Evolutionary conservation across 2,113 vertebrate species (phyloP).

Genomic region (Pterocles orientalis): DNA sequence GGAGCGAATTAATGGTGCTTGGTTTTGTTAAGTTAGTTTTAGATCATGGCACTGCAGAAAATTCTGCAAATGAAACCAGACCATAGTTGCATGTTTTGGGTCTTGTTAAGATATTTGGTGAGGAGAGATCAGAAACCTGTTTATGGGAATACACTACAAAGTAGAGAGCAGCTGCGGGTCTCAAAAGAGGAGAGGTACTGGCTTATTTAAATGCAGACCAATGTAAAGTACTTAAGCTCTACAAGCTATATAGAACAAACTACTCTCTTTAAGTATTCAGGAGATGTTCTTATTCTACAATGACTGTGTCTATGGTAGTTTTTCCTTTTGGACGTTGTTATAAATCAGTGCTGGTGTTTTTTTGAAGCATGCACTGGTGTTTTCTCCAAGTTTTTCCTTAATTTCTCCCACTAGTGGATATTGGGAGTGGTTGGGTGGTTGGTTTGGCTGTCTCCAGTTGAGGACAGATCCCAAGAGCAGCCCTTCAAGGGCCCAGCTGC

Average conservation of each 20-base stretch:
- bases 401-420: not conserved
- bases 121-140: not conserved
- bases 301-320: not conserved
- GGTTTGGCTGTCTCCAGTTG: not conserved
- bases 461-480: not conserved
- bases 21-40: not conserved
- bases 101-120: not conserved
- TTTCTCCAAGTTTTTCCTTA: not conserved
- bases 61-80: not conserved
- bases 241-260: not conserved
- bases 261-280: not conserved
- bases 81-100: not conserved
- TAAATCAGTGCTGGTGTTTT: not conserved
- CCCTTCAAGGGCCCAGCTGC: not conserved
- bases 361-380: not conserved
- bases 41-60: not conserved
- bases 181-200: not conserved
- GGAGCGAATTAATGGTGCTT: not conserved
- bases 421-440: not conserved
- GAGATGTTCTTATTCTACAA: not conserved
- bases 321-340: not conserved
- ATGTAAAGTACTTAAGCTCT: not conserved
- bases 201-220: not conserved
- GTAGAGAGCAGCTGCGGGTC: not conserved
- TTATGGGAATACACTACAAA: not conserved